Percentiles rank a stretch among this genome's conserved stretches.
Conservation (phyloP, 2,797 vertebrate genomes). For the Galagoides demidoff region DNA sequence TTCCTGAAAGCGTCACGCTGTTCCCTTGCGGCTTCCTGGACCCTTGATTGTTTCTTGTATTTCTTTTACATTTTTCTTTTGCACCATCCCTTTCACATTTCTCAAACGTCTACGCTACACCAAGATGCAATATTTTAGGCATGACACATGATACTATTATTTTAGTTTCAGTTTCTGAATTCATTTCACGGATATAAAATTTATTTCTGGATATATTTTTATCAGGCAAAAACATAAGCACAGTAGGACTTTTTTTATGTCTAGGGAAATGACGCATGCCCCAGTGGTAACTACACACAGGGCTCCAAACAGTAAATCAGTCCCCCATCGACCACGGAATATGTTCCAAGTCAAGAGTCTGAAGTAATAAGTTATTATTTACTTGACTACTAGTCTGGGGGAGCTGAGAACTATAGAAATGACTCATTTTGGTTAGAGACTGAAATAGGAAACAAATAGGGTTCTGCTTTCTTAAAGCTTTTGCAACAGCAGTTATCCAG, state of each 20-base stretch:
- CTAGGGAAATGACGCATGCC: conserved; percentile 79
- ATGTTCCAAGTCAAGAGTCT: conserved; percentile 80
- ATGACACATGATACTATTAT: conserved; percentile 79
- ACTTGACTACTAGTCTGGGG: conserved; percentile 80
- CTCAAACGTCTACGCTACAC: conserved; percentile 69
- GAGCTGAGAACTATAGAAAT: conserved; percentile 79
- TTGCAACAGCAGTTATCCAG: conserved; percentile 65
- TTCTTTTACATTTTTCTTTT: conserved; percentile 70
- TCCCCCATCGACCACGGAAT: conserved; percentile 68
- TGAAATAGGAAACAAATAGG: conserved; percentile 76
- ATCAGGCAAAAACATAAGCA: conserved; percentile 82
- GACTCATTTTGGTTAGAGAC: conserved; percentile 72
- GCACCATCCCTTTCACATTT: conserved; percentile 72
- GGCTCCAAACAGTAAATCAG: conserved; percentile 76
- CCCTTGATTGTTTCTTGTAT: conserved; percentile 77
- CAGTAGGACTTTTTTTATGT: conserved; percentile 84
- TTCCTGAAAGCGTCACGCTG: conserved; percentile 71
- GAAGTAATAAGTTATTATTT: conserved; percentile 82
- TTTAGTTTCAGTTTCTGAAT: conserved; percentile 84
- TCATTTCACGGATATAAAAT: conserved; percentile 74
- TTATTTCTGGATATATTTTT: conserved; percentile 83
- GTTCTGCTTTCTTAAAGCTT: conserved; percentile 81
- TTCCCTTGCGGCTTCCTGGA: conserved; percentile 76
- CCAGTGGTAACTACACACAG: conserved; percentile 68
- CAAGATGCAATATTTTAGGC: conserved; percentile 77